These are phyloP conservation scores for Romanogobio albipinnatus DNA, from an alignment of 2,113 vertebrate genomes.

Conservation along the genomic window DNA sequence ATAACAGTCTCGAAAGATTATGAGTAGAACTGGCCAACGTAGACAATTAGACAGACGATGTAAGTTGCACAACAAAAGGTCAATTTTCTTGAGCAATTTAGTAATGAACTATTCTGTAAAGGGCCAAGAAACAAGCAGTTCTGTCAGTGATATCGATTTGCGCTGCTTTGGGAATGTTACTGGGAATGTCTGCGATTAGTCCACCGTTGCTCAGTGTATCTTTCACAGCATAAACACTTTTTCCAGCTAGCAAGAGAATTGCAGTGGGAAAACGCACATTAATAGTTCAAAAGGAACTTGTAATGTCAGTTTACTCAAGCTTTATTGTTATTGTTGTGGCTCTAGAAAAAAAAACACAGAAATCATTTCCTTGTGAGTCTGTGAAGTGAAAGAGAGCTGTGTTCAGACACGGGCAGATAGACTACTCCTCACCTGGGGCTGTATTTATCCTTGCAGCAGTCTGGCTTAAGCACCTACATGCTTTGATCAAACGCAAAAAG, in stretches of 20 bases:
- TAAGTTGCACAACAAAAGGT: neutral
- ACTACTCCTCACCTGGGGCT: constrained; percentile 32
- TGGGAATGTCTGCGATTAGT: neutral
- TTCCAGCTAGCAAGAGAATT: neutral
- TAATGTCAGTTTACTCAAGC: neutral
- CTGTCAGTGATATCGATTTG: neutral
- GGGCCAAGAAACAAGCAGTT: neutral
- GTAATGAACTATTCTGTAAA: neutral
- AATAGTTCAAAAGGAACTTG: neutral
- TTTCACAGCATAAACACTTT: neutral
- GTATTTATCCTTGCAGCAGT: constrained; percentile 4
- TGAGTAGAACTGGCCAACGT: neutral
- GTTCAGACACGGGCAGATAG: constrained; percentile 15
- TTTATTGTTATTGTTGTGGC: neutral
- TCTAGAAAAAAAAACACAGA: neutral
- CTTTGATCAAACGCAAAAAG: constrained; percentile 39
- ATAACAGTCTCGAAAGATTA: neutral
- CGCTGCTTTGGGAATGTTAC: neutral
- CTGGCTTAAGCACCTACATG: constrained; percentile 22
- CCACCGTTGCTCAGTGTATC: neutral
- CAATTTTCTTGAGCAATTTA: neutral
- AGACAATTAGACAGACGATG: too few species aligned
- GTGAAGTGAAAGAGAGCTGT: constrained; percentile 7
- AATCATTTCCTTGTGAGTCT: neutral
- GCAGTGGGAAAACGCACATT: neutral